phyloP scores from a whole-genome alignment of 2,113 vertebrate species.

The Bucco capensis region DNA sequence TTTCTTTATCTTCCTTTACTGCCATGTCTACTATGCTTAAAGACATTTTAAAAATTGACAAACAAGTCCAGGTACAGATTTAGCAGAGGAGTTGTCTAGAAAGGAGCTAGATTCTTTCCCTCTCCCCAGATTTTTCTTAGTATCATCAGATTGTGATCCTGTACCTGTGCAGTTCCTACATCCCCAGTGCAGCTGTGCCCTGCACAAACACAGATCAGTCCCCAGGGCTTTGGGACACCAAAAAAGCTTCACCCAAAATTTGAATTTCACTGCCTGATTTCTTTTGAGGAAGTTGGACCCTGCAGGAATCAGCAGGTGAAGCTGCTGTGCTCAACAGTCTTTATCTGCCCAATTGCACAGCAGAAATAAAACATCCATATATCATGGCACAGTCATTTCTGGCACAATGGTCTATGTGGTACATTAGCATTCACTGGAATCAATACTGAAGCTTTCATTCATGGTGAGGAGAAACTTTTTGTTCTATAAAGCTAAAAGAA shows the following conservation, averaged over 20 bases:
- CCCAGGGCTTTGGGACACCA: rapidly evolving
- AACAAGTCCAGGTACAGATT: neutral
- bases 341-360: neutral
- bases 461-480: neutral
- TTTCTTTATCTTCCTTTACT: neutral
- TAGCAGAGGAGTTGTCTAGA: neutral
- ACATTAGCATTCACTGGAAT: neutral
- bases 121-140: neutral
- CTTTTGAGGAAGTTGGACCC: neutral
- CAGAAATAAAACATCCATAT: neutral
- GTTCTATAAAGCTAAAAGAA: neutral
- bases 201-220: neutral
- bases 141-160: neutral
- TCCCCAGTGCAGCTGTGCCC: neutral
- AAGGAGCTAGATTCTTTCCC: neutral
- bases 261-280: neutral
- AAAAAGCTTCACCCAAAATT: neutral
- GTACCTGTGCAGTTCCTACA: neutral
- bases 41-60: neutral
- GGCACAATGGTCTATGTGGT: neutral
- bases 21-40: neutral
- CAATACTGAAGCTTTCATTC: neutral
- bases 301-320: neutral
- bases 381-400: neutral
- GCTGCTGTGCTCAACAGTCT: neutral